Evolutionary conservation across 1,140 invertebrate genomes (phyloP), one percentile per base, ranked within the genome.

Genomic region (Dendroctonus ponderosae): DNA sequence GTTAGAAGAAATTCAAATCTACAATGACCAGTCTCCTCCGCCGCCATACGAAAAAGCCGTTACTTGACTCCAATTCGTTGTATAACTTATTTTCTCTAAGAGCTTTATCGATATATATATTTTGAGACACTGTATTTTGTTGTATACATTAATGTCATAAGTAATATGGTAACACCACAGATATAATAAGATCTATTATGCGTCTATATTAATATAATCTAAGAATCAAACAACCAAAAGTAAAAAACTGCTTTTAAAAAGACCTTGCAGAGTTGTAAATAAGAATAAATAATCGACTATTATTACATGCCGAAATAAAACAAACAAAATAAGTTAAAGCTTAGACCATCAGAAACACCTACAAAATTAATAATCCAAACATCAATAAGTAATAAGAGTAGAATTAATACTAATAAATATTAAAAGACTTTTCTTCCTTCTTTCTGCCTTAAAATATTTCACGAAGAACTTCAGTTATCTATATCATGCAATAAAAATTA

Each of bases 1-100:
- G 66, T 66, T 74, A 5, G 68, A 77, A 48, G 77, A 79, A 6
- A 72, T 77, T 5, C 64, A 76, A 42, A 79, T 81, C 9, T 64
- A 72, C n/a, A 38, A 70, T 14, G 83, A 85, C 70, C 66, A 67
- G 38, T 81, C 83, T 7, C 85, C 86, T 4, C 86, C 86, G n/a
- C 86, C 86, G 39, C 84, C 85, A 60, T 88, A 88, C 74, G 84
- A 85, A 51, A 85, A 85, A 69, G 83, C 85, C 61, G 81, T 87
- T 76, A 84, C 84, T 80, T 86, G 83, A 73, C n/a, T 40, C 7
- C 46, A 7, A 46, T 11, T 49, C 12, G 14, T 37, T 11, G 49
- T 14, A 11, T 41, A 12, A 50, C 42, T 41, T 48, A 38, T 48
- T n/a, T 50, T 49, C 11, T 15, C 60, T 58, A 15, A 51, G 7